phyloP scores from a whole-genome alignment of 2,797 vertebrate genomes.

The Streptopelia turtur region DNA sequence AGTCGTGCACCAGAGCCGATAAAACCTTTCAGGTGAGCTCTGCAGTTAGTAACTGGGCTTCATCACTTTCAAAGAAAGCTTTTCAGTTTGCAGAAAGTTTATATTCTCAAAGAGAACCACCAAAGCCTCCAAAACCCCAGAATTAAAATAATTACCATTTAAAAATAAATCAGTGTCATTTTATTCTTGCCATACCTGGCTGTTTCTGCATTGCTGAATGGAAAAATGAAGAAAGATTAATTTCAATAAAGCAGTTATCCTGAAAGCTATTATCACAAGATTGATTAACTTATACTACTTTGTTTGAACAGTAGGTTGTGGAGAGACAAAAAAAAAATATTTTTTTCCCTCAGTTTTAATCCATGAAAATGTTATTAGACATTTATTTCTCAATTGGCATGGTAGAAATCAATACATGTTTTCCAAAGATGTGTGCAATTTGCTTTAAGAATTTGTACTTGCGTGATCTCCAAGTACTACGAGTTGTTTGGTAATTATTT shows the following conservation, averaged over 20 bases:
- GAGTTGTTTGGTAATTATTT: not conserved
- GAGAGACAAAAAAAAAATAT: slow-evolving; percentile 10
- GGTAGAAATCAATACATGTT: slow-evolving; percentile 5
- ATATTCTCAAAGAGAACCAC: not conserved
- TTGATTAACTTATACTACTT: slow-evolving; percentile 52
- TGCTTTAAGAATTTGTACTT: slow-evolving; percentile 17
- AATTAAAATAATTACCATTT: not conserved
- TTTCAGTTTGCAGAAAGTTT: not conserved
- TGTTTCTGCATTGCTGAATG: not conserved
- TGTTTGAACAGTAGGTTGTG: slow-evolving; percentile 31
- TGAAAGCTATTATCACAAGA: slow-evolving; percentile 39
- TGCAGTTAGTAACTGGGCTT: not conserved
- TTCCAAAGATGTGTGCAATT: slow-evolving; percentile 11
- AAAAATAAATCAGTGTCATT: not conserved
- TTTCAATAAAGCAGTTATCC: not conserved
- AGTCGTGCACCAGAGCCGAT: not conserved
- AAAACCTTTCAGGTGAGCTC: not conserved
- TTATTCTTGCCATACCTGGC: not conserved
- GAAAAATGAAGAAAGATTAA: slow-evolving; percentile 14
- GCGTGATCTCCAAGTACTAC: not conserved
- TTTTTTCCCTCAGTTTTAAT: slow-evolving; percentile 16
- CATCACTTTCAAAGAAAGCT: not conserved
- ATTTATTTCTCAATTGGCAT: slow-evolving; percentile 35
- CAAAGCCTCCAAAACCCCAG: not conserved
- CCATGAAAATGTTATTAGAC: slow-evolving; percentile 36